phyloP scores from a whole-genome alignment of 2,888 invertebrate genomes.

The Sesia apiformis region DNA sequence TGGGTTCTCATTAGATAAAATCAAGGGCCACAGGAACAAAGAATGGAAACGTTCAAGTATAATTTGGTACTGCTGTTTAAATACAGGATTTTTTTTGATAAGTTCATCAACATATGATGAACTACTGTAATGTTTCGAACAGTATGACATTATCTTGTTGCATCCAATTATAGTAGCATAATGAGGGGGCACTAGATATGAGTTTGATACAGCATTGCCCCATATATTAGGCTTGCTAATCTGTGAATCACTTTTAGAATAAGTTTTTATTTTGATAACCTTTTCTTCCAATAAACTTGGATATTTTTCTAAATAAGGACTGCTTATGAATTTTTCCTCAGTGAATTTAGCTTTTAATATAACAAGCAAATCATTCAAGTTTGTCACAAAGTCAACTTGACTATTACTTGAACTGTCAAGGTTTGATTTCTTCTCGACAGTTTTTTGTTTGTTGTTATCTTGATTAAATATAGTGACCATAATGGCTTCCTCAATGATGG shows the following conservation, averaged over 20 bases:
- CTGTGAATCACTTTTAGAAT: conserved; percentile 35
- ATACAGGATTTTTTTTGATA: conserved; percentile 22
- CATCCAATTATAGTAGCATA: conserved; percentile 47
- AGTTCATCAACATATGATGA: conserved; percentile 20
- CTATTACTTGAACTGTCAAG: no score
- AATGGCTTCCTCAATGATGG: conserved; percentile 43
- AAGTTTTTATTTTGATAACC: conserved; percentile 29
- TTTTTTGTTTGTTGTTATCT: not conserved
- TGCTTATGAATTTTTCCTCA: conserved; percentile 21
- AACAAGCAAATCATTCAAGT: conserved; percentile 36
- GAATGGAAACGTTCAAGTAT: conserved; percentile 38
- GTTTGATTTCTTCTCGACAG: conserved; percentile 6
- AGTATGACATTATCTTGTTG: conserved; percentile 32
- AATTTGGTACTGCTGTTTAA: conserved; percentile 25
- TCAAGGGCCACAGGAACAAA: conserved; percentile 20
- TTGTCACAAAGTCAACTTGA: conserved; percentile 11
- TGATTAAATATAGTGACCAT: conserved; percentile 33
- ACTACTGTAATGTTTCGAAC: conserved; percentile 7
- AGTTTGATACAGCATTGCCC: conserved; percentile 24
- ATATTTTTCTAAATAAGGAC: conserved; percentile 22
- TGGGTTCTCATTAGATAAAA: not conserved
- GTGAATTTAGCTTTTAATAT: conserved; percentile 36
- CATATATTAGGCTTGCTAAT: conserved; percentile 32
- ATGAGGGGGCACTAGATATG: conserved; percentile 45
- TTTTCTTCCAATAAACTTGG: conserved; percentile 21